Evolutionary conservation across 2,888 invertebrate genomes (phyloP).

Genomic region (Stenurella melanura): DNA sequence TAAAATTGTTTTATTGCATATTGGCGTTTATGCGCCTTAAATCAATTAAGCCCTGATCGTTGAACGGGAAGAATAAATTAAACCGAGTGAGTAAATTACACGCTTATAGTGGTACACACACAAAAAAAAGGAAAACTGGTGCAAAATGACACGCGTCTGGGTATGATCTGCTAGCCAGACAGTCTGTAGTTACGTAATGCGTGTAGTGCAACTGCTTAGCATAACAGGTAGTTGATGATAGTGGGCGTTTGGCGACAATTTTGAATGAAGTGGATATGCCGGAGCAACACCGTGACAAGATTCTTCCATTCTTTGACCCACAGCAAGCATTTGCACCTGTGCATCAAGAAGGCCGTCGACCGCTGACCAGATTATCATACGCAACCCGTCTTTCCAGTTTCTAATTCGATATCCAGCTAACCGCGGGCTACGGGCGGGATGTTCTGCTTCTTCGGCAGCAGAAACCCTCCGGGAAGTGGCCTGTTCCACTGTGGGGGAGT

Average conservation of each 20-base stretch:
- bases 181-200: slow-evolving; percentile 49
- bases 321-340: slow-evolving; percentile 71
- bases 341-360: slow-evolving; percentile 70
- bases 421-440: slow-evolving; percentile 39
- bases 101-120: slow-evolving; percentile 5
- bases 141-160: slow-evolving; percentile 39
- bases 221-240: slow-evolving; percentile 54
- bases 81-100: slow-evolving; percentile 30
- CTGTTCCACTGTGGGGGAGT: slow-evolving; percentile 35
- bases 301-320: slow-evolving; percentile 63
- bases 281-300: slow-evolving; percentile 48
- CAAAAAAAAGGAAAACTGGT: slow-evolving; percentile 42
- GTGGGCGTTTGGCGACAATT: slow-evolving; percentile 55
- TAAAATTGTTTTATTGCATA: slow-evolving; percentile 16
- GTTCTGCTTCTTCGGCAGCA: slow-evolving; percentile 49
- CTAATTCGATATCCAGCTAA: slow-evolving; percentile 33
- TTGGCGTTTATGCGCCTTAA: slow-evolving; percentile 11
- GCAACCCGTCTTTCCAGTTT: slow-evolving; percentile 73
- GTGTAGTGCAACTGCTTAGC: slow-evolving; percentile 51
- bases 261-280: slow-evolving; percentile 41
- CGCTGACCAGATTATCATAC: slow-evolving; percentile 70
- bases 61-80: slow-evolving; percentile 23
- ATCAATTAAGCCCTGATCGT: slow-evolving; percentile 20
- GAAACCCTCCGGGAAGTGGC: slow-evolving; percentile 33
- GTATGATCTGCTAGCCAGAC: slow-evolving; percentile 39